Percentiles rank a stretch among this genome's conserved stretches.
Conservation (phyloP, 64 coral and sea anemone species). For the Stichodactyla helianthus region DNA sequence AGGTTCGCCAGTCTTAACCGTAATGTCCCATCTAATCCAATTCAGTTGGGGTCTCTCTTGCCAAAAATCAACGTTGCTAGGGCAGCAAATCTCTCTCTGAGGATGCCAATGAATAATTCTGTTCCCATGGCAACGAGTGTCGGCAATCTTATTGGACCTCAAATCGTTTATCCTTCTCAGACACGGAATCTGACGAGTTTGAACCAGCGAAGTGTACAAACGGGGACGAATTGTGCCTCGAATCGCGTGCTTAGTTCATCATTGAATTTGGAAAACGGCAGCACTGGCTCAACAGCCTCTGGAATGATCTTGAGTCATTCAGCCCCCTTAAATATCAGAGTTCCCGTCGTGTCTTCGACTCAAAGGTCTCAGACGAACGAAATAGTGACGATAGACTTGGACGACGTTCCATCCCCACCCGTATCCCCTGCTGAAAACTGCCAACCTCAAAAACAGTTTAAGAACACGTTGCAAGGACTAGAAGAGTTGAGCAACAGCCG, state of each 20-base stretch:
- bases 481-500: background rate
- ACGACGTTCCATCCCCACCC: constrained; percentile 53
- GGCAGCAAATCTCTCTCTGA: background rate
- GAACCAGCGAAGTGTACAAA: background rate
- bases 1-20: background rate
- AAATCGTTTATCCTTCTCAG: background rate
- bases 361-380: constrained; percentile 3
- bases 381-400: constrained; percentile 51
- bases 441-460: background rate
- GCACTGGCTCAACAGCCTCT: background rate
- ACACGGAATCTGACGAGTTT: background rate
- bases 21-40: background rate
- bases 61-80: background rate
- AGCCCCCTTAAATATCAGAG: background rate
- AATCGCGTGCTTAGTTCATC: background rate
- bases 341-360: background rate
- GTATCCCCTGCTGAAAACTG: background rate
- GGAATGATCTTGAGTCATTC: background rate
- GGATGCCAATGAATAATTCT: constrained; percentile 4
- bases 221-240: background rate
- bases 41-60: background rate
- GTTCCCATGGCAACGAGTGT: background rate
- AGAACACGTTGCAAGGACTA: background rate
- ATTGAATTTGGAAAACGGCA: background rate
- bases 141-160: background rate